Evolutionary conservation across 1,140 invertebrate species (phyloP).

Genomic region (Hylaeus anthracinus): DNA sequence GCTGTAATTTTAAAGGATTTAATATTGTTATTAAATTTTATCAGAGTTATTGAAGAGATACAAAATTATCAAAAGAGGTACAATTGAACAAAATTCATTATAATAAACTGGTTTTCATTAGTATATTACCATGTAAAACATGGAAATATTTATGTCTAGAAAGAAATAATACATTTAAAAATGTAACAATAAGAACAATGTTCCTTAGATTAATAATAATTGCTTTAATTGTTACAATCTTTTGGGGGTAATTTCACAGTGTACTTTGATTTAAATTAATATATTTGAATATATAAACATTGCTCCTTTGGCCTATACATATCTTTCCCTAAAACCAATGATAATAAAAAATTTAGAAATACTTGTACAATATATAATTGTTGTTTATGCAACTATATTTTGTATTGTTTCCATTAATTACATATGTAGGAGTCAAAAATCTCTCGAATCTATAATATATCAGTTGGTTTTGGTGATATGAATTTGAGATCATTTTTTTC

Average conservation of each 20-base stretch:
- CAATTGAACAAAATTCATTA: neutral
- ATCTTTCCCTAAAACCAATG: conserved; percentile 4
- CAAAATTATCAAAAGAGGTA: neutral
- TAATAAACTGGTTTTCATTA: neutral
- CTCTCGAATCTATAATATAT: too few relatives aligned
- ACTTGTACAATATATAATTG: conserved; percentile 19
- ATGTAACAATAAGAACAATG: conserved; percentile 2
- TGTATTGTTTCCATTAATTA: conserved; percentile 4
- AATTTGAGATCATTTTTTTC: neutral
- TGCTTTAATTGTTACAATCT: neutral
- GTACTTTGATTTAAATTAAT: neutral
- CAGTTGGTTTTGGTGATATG: too few relatives aligned
- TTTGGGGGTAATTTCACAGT: too few relatives aligned
- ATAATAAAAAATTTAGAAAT: conserved; percentile 13
- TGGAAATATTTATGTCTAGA: neutral
- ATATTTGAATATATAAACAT: neutral
- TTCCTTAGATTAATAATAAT: neutral
- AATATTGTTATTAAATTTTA: conserved; percentile 6
- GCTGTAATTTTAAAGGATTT: conserved; percentile 22
- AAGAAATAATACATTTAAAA: neutral
- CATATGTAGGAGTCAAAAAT: neutral
- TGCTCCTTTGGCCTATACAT: conserved; percentile 1
- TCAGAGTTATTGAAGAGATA: neutral
- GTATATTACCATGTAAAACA: neutral
- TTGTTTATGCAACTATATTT: neutral